These are phyloP conservation scores for Physella acuta DNA, from an alignment of 1,140 invertebrate genomes.

Conservation along the genomic window DNA sequence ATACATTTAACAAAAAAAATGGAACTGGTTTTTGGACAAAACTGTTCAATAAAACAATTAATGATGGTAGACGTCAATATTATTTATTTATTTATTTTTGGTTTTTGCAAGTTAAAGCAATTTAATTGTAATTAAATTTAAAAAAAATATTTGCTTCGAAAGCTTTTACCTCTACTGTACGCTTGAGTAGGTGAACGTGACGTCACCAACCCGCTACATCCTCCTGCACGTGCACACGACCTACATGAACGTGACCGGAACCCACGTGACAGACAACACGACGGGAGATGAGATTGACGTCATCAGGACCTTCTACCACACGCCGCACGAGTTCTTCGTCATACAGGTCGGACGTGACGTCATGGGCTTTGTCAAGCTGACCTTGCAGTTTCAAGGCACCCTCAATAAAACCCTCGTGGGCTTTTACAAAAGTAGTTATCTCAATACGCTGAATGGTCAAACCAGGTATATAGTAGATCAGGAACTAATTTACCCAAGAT, in stretches of 20 bases:
- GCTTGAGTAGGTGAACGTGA: conserved; percentile 43
- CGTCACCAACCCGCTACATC: conserved; percentile 50
- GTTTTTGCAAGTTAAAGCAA: too few species aligned
- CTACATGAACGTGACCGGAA: conserved; percentile 54
- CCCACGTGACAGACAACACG: conserved; percentile 30
- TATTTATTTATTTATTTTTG: too few species aligned
- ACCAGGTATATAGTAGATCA: too few species aligned
- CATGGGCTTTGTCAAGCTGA: conserved; percentile 52
- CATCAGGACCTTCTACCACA: conserved; percentile 61
- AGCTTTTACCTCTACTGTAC: too few species aligned
- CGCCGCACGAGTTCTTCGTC: conserved; percentile 70
- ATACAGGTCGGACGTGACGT: conserved; percentile 61
- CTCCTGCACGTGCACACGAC: conserved; percentile 58
- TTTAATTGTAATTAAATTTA: too few species aligned
- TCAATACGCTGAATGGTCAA: too few species aligned
- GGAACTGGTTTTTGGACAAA: too few species aligned
- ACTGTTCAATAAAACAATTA: too few species aligned
- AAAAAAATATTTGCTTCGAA: too few species aligned
- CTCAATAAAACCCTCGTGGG: conserved; percentile 72
- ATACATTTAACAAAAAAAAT: too few species aligned
- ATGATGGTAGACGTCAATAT: too few species aligned
- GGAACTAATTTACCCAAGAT: too few species aligned
- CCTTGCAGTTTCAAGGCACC: conserved; percentile 69
- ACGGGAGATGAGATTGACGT: conserved; percentile 39
- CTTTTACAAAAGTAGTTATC: conserved; percentile 78